Evolutionary conservation across 2,888 invertebrate species (phyloP), one percentile per base, ranked within the genome.

Genomic region (Ophion ellenae): DNA sequence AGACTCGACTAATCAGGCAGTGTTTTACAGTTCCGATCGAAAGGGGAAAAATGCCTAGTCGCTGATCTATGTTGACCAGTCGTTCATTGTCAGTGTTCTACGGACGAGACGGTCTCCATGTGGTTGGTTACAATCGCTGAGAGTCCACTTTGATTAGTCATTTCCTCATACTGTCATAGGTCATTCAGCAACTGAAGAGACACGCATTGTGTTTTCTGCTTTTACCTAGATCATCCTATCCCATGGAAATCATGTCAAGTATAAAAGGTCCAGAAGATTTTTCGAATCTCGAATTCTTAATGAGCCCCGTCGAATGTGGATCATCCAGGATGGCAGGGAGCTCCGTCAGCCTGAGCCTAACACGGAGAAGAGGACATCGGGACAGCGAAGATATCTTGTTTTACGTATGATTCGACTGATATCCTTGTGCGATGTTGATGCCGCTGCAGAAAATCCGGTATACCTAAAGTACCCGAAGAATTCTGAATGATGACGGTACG

Each of bases 1-100:
- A 67, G 40, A 20, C 40, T 32, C 36, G 59, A 61, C 17, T 57
- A 66, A 67, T 73, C 73, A 45, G 45, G 7, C 74, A 63, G 45
- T 40, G 36, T 40, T 74, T 63, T 63, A 45, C 24, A 61, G 40
- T 61, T 11, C 7, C 17, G 10, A 24, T 40, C 20, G 61, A 61
- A 74, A 17, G 17, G n/a, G 61, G 61, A 61, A 24, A 20, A 61
- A 2, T 61, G 24, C 24, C 61, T 20, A 17, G 14, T 61, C 20
- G 11, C 24, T 24, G 61, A 61, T 61, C 61, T 20, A 2, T 61
- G 24, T 61, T 24, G 53, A 53, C 53, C 53, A 53, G 17, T 53
- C 53, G 53, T 53, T 53, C 53, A 53, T 53, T 53, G 53, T 53
- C 53, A 6, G 14, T 53, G 4, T 53, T 14, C 53, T 17, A 14